A percentile compares a stretch with the other conserved stretches of the same genome.
Conservation (phyloP, 2,113 vertebrate genomes). For the Alces alces region DNA sequence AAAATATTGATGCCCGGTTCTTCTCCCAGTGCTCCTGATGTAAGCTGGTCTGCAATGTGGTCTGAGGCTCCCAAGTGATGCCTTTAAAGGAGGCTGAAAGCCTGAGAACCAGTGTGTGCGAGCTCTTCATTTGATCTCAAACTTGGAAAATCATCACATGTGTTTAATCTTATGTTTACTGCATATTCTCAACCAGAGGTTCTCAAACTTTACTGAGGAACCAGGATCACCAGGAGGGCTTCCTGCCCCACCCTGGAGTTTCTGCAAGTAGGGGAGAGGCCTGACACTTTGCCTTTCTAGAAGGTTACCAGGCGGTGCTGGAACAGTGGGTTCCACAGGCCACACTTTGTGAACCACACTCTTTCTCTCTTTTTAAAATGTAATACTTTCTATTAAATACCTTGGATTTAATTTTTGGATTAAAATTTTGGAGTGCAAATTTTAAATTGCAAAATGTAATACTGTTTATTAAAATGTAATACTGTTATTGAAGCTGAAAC, state of each 20-base stretch:
- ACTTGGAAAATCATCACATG: not conserved
- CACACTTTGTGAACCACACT: not conserved
- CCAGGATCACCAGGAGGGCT: not conserved
- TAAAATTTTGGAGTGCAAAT: not conserved
- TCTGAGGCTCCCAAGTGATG: too few relatives aligned
- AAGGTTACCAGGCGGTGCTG: too few relatives aligned
- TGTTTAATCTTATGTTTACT: not conserved
- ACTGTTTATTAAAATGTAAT: slow-evolving; percentile 67
- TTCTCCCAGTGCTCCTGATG: not conserved
- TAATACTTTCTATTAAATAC: not conserved
- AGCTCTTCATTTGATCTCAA: not conserved
- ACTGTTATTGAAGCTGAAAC: not conserved
- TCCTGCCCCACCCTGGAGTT: not conserved
- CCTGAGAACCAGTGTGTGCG: not conserved
- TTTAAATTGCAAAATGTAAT: slow-evolving; percentile 82
- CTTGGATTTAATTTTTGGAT: not conserved
- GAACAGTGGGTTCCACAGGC: fast-evolving
- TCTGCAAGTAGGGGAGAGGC: too few relatives aligned
- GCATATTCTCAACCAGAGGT: not conserved
- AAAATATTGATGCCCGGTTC: not conserved
- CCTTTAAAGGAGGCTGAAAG: not conserved
- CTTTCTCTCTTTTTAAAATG: not conserved
- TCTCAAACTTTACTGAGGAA: not conserved
- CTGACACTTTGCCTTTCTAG: not conserved
- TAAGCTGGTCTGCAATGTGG: not conserved